Base-by-base conservation (phyloP, 2,797 vertebrate species). In the Trematomus bernacchii region DNA sequence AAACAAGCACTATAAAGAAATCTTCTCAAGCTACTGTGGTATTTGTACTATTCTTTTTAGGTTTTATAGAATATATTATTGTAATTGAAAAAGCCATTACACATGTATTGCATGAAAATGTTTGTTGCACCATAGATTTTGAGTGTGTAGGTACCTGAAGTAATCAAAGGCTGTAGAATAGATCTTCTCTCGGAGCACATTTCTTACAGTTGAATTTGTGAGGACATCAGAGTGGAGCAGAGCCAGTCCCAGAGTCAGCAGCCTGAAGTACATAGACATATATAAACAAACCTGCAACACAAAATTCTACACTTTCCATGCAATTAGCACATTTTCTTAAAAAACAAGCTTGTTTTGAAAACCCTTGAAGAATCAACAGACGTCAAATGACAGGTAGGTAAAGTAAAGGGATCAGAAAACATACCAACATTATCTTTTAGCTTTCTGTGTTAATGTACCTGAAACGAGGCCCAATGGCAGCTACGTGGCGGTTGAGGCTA, bases 111-210 rank as follows among this genome's bases (percentile, higher is more conserved):
- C 43, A 43, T 60, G 27, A 23, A 23, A 5, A 37, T 33, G 13
- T 50, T 27, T 66, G 43, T 23, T 65, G 30, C 21, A 44, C 11
- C 43, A 1, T 53, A 4, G 11, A 14, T 48, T 27, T n/a, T 62
- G 8, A 3, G 18, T 8, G 33, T 44, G 21, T 5, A 0, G 8
- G 37, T 95, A 99, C 98, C 98, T 99, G 95, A 99, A 99, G 87
- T 99, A 99, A 90, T 99, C 97, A 61, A 99, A 99, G 63, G 97
- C 97, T 0, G 97, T 98, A 1, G 98, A 99, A 76, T 99, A 99
- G 87, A 99, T 98, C 94, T 99, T 99, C 91, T 99, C 98, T 27
- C 98, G 89, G 23, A 99, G 96, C 61, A 99, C 97, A 0, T 99
- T 99, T 74, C 97, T 95, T 48, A 98, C 96, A 15, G 98, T 99